These are phyloP conservation scores for Noctuana brunneofusca DNA, from an alignment of 2,888 invertebrate species.

Conservation along the genomic window DNA sequence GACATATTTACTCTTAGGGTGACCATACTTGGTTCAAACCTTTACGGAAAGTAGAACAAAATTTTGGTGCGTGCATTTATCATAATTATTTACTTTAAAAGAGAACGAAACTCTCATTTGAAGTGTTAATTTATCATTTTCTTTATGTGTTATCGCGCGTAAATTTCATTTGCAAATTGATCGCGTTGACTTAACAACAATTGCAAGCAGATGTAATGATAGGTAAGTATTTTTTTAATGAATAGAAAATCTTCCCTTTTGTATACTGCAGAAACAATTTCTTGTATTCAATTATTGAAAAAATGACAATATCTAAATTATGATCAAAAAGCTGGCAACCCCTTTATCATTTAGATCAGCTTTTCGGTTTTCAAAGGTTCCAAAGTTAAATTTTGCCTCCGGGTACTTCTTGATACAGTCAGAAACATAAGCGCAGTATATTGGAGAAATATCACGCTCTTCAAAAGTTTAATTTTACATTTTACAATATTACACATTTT, in stretches of 20 bases:
- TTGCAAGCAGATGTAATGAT: too few relatives aligned
- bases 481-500: too few relatives aligned
- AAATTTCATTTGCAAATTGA: too few relatives aligned
- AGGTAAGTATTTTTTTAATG: too few relatives aligned
- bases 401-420: slow-evolving; percentile 75
- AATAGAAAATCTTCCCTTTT: too few relatives aligned
- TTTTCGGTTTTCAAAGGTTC: slow-evolving; percentile 72
- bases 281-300: background rate
- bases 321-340: slow-evolving; percentile 37
- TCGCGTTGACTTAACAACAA: too few relatives aligned
- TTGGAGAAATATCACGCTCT: background rate
- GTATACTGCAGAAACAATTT: too few relatives aligned
- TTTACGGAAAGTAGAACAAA: background rate
- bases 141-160: too few relatives aligned
- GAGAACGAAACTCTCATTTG: too few relatives aligned
- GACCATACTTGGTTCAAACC: background rate
- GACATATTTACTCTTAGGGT: slow-evolving; percentile 46
- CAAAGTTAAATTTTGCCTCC: slow-evolving; percentile 66
- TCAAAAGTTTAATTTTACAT: too few relatives aligned
- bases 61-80: background rate
- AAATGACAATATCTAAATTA: slow-evolving; percentile 12
- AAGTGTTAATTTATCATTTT: too few relatives aligned
- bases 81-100: too few relatives aligned
- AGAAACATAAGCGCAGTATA: slow-evolving; percentile 38
- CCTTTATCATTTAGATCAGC: slow-evolving; percentile 66